Percentiles rank a stretch among this genome's conserved stretches.
These are phyloP conservation scores for Brachirus orientalis DNA, from an alignment of 2,113 vertebrate genomes.

Conservation along the genomic window DNA sequence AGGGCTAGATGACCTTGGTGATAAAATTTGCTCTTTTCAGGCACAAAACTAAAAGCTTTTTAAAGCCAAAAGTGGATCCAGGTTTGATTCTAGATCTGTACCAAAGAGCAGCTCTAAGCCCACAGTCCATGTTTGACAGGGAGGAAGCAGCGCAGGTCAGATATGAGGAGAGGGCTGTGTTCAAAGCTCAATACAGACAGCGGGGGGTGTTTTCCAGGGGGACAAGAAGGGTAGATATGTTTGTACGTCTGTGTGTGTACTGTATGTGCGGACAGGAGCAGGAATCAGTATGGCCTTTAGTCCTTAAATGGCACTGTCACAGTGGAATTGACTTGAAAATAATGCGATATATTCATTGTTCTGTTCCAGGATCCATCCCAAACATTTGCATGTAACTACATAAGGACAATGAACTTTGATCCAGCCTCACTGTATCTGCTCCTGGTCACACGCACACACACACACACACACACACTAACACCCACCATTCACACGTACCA, in stretches of 20 bases:
- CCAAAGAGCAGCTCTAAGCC: conserved; percentile 54
- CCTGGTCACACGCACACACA: conserved; percentile 30
- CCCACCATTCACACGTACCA: conserved; percentile 30
- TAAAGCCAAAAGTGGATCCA: conserved; percentile 31
- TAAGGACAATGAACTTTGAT: conserved; percentile 22
- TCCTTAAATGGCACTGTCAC: no score
- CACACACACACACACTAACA: conserved; percentile 37
- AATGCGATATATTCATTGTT: no score
- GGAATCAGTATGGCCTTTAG: conserved; percentile 33
- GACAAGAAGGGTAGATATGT: conserved; percentile 21
- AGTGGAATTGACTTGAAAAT: not conserved
- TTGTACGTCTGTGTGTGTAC: conserved; percentile 8
- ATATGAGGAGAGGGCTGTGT: conserved; percentile 65
- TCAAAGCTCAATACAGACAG: conserved; percentile 74
- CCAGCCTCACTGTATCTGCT: conserved; percentile 21
- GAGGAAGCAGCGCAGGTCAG: conserved; percentile 50
- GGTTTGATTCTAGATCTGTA: conserved; percentile 54
- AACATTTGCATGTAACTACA: conserved; percentile 18
- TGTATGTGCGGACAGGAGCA: conserved; percentile 21
- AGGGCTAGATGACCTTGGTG: conserved; percentile 35
- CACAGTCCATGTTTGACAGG: conserved; percentile 49
- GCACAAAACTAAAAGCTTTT: conserved; percentile 34
- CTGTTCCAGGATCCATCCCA: conserved; percentile 29
- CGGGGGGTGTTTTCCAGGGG: conserved; percentile 52
- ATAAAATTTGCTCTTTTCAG: conserved; percentile 45